Conservation (phyloP, 2,797 vertebrate species). For the Morelia viridis region DNA sequence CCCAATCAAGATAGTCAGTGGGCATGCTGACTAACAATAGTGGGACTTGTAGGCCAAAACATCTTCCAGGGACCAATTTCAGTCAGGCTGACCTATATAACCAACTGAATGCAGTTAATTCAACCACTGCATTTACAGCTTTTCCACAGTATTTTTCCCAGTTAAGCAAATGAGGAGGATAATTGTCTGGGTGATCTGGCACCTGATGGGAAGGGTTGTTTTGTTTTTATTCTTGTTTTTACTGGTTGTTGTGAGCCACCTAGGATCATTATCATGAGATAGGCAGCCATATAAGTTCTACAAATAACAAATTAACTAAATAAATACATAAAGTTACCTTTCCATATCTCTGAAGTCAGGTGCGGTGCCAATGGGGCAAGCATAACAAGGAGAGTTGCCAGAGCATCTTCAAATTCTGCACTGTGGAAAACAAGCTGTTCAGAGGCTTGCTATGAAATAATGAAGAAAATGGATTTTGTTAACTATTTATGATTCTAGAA, state of each 20-base stretch:
- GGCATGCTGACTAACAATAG: not conserved
- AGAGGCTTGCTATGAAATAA: constrained; percentile 77
- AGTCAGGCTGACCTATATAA: not conserved
- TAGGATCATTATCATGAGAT: not conserved
- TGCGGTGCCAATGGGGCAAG: constrained; percentile 91
- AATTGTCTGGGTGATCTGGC: not conserved
- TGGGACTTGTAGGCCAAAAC: not conserved
- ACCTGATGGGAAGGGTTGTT: not conserved
- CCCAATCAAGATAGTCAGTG: not conserved
- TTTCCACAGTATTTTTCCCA: not conserved
- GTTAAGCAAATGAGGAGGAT: not conserved
- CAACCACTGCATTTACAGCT: not conserved
- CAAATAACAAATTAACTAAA: not conserved
- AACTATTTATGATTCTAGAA: not conserved
- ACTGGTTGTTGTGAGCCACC: not conserved
- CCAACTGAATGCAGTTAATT: not conserved
- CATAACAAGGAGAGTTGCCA: constrained; percentile 86
- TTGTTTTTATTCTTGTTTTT: not conserved
- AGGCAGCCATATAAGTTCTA: not conserved
- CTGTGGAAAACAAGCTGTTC: constrained; percentile 82
- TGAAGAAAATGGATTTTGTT: not conserved
- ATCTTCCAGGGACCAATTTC: not conserved
- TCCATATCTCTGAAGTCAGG: constrained; percentile 93
- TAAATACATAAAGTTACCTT: constrained; percentile 77
- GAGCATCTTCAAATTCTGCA: constrained; percentile 88